Percentiles rank a stretch among this genome's conserved stretches.
Conservation (phyloP, 2,797 vertebrate genomes). For the Nyctalus aviator region DNA sequence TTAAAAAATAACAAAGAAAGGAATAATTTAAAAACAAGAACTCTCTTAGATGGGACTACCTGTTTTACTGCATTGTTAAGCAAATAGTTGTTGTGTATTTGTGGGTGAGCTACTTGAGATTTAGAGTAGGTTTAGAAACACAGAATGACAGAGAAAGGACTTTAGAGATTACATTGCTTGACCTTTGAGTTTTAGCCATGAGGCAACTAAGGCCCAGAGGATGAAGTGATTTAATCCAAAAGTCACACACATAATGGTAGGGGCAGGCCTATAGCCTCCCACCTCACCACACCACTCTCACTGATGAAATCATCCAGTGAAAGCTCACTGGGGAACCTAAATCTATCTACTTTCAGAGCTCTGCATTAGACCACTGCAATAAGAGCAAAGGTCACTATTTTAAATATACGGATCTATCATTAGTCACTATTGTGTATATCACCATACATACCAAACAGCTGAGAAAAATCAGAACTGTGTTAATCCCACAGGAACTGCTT, state of each 20-base stretch:
- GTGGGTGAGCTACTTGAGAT: neutral
- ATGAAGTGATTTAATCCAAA: neutral
- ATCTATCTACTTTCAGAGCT: neutral
- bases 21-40: slow-evolving; percentile 30
- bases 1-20: neutral
- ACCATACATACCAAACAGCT: neutral
- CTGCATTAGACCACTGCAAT: neutral
- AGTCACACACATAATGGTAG: neutral
- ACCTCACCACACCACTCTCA: neutral
- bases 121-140: neutral
- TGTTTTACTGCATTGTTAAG: neutral
- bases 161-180: neutral
- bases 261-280: neutral
- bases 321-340: neutral
- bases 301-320: neutral
- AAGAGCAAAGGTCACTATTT: neutral
- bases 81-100: neutral
- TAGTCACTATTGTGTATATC: neutral
- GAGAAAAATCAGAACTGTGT: neutral
- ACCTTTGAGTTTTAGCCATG: neutral
- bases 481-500: neutral
- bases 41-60: neutral
- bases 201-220: neutral
- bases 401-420: neutral
- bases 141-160: neutral